phyloP scores from a whole-genome alignment of 2,113 vertebrate species.

The Erythrolamprus reginae region DNA sequence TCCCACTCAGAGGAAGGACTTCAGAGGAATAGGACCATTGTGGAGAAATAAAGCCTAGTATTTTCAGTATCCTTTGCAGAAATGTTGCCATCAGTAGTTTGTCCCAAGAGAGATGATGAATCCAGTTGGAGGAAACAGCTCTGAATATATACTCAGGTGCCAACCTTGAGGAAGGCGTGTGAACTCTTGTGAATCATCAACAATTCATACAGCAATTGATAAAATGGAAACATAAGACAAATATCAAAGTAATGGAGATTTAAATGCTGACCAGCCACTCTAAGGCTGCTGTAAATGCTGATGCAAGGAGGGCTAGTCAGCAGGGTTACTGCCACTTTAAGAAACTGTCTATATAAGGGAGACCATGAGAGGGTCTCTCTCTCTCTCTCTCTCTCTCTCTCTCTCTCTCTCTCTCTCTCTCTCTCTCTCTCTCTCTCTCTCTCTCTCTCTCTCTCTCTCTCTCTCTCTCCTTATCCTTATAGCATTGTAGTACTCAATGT shows the following conservation, averaged over 20 bases:
- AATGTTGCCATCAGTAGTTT: neutral
- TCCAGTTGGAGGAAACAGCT: neutral
- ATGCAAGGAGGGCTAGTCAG: too few species aligned
- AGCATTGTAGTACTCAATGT: too few species aligned
- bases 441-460: too few species aligned
- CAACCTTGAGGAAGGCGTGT: neutral
- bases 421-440: too few species aligned
- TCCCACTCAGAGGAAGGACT: neutral
- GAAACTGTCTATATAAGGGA: too few species aligned
- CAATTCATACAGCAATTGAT: neutral
- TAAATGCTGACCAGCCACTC: too few species aligned
- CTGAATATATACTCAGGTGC: neutral
- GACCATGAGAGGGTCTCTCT: too few species aligned
- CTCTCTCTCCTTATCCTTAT: too few species aligned
- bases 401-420: too few species aligned
- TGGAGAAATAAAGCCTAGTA: neutral
- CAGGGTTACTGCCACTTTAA: too few species aligned
- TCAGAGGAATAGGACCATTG: neutral
- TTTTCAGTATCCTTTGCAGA: neutral
- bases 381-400: too few species aligned
- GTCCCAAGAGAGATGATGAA: neutral
- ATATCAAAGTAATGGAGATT: neutral
- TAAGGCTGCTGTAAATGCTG: too few species aligned
- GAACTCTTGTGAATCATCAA: neutral
- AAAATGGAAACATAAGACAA: neutral